A percentile compares a stretch with the other conserved stretches of the same genome.
Evolutionary conservation across 2,888 invertebrate genomes (phyloP).

Genomic region (Allophyes oxyacanthae): DNA sequence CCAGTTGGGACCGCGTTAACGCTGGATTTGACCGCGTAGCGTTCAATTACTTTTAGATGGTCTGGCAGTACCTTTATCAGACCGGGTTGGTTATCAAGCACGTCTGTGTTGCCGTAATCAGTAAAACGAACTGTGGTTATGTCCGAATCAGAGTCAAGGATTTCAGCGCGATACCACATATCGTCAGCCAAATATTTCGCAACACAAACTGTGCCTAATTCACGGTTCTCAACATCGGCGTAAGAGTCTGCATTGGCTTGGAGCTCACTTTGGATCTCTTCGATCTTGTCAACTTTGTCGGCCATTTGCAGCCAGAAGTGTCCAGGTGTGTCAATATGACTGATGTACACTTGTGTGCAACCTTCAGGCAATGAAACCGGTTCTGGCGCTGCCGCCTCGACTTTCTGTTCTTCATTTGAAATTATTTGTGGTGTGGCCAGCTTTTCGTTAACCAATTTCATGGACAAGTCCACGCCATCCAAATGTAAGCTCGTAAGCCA

Average conservation of each 20-base stretch:
- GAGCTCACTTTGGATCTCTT: conserved; percentile 90
- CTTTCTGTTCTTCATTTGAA: conserved; percentile 61
- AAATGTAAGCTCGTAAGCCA: conserved; percentile 89
- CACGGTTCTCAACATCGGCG: conserved; percentile 87
- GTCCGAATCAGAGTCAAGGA: conserved; percentile 94
- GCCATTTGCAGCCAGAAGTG: conserved; percentile 93
- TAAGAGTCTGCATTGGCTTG: conserved; percentile 89
- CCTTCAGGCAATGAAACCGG: conserved; percentile 75
- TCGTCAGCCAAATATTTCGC: conserved; percentile 95
- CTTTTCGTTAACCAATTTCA: conserved; percentile 82
- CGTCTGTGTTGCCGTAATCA: conserved; percentile 94
- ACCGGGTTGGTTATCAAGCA: conserved; percentile 90
- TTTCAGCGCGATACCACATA: conserved; percentile 97
- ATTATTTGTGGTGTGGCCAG: conserved; percentile 74
- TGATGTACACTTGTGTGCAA: conserved; percentile 88
- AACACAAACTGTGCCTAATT: conserved; percentile 91
- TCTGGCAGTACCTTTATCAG: conserved; percentile 91
- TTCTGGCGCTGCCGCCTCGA: conserved; percentile 65
- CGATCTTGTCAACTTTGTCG: conserved; percentile 88
- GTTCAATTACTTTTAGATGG: conserved; percentile 87
- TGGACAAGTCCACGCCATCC: conserved; percentile 85
- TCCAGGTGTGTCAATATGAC: conserved; percentile 93
- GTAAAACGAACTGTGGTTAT: conserved; percentile 94
- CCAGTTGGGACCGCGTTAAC: conserved; percentile 91
- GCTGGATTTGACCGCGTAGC: conserved; percentile 90